Conservation (phyloP, 2,888 invertebrate genomes). For the Drymonia ruficornis region DNA sequence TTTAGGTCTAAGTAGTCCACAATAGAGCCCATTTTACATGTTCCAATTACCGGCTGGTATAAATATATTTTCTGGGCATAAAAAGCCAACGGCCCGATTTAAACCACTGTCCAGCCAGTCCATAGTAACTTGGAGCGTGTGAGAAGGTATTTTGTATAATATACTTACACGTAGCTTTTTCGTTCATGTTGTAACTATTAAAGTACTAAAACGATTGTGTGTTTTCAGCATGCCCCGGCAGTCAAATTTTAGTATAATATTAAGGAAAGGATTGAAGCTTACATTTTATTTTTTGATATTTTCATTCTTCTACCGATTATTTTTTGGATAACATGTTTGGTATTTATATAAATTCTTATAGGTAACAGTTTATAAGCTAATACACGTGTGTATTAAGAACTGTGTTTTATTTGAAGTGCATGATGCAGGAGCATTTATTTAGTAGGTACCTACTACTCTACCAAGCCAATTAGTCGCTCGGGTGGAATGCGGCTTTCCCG, state of each 20-base stretch:
- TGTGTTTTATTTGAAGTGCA: background rate
- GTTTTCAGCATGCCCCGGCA: conserved; percentile 60
- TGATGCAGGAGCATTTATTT: no score
- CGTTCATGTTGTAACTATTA: no score
- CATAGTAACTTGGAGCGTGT: background rate
- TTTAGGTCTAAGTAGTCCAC: no score
- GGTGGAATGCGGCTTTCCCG: no score
- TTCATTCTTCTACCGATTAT: conserved; percentile 64
- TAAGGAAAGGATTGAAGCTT: conserved; percentile 58
- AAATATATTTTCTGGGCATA: no score
- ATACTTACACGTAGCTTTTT: no score
- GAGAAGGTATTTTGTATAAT: background rate
- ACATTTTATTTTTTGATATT: conserved; percentile 70
- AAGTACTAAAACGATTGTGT: background rate
- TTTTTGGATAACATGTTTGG: conserved; percentile 56
- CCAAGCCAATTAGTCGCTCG: no score
- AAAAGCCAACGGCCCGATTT: no score
- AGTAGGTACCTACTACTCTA: no score
- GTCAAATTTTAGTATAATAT: conserved; percentile 46
- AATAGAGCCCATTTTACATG: no score
- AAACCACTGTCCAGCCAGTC: no score
- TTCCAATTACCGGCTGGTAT: no score
- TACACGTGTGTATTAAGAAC: background rate
- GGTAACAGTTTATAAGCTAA: conserved; percentile 1
- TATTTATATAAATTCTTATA: background rate